These are phyloP conservation scores for Cepaea nemoralis DNA, from an alignment of 1,140 invertebrate genomes.

Conservation along the genomic window DNA sequence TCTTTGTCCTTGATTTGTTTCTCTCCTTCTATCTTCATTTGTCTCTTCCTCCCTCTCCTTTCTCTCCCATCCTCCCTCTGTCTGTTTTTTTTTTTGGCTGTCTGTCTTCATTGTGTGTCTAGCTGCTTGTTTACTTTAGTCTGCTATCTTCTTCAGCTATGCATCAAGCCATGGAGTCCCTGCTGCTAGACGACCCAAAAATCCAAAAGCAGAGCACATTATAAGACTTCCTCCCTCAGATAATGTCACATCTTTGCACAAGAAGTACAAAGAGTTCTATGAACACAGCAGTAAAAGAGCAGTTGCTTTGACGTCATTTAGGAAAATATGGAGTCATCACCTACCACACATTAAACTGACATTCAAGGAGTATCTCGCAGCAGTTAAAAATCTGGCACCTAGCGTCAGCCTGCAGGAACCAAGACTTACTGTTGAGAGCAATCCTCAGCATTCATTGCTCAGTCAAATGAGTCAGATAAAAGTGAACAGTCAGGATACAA, in stretches of 20 bases:
- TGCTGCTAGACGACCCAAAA: slow-evolving; percentile 1
- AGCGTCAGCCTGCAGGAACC: not conserved
- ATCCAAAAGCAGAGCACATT: not conserved
- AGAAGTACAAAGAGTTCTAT: slow-evolving; percentile 27
- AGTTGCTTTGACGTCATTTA: slow-evolving; percentile 23
- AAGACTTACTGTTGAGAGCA: not conserved
- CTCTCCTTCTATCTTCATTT: not conserved
- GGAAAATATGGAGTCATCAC: slow-evolving; percentile 13
- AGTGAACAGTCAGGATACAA: not conserved
- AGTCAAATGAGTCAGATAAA: not conserved
- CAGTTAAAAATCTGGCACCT: not conserved
- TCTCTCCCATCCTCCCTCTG: not conserved
- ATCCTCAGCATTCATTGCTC: not conserved
- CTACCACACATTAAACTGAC: slow-evolving; percentile 10
- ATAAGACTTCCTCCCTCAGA: slow-evolving; percentile 22
- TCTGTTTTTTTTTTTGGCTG: too few relatives aligned
- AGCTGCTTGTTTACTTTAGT: not conserved
- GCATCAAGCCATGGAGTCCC: slow-evolving; percentile 1
- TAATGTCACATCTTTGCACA: slow-evolving; percentile 16
- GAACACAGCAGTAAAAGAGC: slow-evolving; percentile 1
- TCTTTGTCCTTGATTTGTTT: not conserved
- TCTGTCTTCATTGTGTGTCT: too few relatives aligned
- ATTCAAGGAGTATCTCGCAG: not conserved
- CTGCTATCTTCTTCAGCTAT: not conserved
- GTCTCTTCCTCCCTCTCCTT: not conserved